Base-by-base conservation (phyloP, 1,140 invertebrate genomes). In the Amyelois transitella region DNA sequence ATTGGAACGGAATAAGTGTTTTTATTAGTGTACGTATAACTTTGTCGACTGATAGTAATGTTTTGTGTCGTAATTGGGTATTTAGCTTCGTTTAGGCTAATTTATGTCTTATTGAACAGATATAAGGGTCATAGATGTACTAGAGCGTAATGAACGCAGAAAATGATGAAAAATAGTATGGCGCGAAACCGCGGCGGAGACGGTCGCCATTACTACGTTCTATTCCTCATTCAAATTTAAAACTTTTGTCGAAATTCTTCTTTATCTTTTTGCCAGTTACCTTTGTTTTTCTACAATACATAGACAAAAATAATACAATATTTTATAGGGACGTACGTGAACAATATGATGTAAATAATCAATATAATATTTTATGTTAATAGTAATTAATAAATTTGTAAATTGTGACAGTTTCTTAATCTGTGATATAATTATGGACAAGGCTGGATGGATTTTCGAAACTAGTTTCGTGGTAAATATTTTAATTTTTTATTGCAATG, bases 171-270 rank as follows among this genome's bases (percentile, higher is more conserved):
- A 65, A 55, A 53, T 64, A 82, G 79, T 80, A 56, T 62, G 72
- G 73, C 79, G 75, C 70, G 69, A 77, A 78, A 71, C 61, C 67
- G 75, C 72, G 64, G 19, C 21, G 60, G 49, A 57, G 12, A 53
- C 52, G 60, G 60, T 54, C 57, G 68, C 53, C 58, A 24, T 57
- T 8, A 18, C 44, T 19, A 53, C 55, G 51, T 58, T 53, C 25
- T 24, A 51, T 56, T 60, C n/a, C n/a, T n/a, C n/a, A n/a, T 58
- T 58, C 50, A 52, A 51, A 62, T 43, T 53, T 59, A 18, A 45
- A 51, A 32, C 12, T n/a, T 38, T 6, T 53, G 14, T 14, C 28
- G 18, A 51, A 50, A 7, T 43, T 45, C 2, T 22, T 51, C 20
- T 5, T 24, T 24, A 24, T 3, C 8, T 24, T 24, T 2, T 38